Evolutionary conservation across 2,888 invertebrate genomes (phyloP).

Genomic region (Mylabris sibirica): DNA sequence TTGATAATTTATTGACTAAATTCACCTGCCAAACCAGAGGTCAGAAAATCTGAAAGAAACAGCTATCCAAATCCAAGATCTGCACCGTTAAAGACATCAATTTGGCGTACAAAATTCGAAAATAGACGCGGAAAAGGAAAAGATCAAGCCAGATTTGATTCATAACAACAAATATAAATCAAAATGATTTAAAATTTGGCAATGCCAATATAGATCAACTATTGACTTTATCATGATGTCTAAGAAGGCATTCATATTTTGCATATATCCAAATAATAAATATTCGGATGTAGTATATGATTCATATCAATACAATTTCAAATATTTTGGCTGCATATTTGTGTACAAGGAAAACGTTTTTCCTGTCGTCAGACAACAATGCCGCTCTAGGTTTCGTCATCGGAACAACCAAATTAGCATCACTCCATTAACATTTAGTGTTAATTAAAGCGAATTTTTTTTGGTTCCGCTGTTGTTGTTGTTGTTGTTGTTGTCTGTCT

Average conservation of each 20-base stretch:
- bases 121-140: no score
- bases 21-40: no score
- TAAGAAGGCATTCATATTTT: neutral
- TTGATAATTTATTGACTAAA: no score
- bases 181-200: neutral
- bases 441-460: constrained; percentile 34
- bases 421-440: constrained; percentile 20
- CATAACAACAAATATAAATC: neutral
- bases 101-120: no score
- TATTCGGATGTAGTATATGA: neutral
- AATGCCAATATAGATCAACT: neutral
- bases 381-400: neutral
- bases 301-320: neutral
- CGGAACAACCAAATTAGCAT: constrained; percentile 24
- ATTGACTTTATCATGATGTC: neutral
- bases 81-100: no score
- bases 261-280: neutral
- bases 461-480: no score
- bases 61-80: no score
- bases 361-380: neutral
- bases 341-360: neutral
- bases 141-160: no score
- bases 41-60: no score
- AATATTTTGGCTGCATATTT: neutral
- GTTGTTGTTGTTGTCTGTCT: neutral